Conservation (phyloP, 2,797 vertebrate genomes). For the Columba guinea region DNA sequence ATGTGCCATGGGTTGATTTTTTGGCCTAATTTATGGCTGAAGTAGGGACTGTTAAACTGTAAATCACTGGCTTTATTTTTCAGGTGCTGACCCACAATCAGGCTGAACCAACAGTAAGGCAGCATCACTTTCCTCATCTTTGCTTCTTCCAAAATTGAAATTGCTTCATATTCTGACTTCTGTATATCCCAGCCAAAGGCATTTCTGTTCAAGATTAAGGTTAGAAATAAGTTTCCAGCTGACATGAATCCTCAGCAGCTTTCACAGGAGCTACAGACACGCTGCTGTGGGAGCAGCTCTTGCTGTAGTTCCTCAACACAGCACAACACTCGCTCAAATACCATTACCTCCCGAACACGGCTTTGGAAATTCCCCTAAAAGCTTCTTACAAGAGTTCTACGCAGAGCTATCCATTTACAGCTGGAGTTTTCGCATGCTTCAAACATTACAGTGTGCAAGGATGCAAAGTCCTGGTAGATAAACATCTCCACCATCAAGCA, state of each 20-base stretch:
- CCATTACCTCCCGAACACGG: rapidly evolving
- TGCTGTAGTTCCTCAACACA: neutral
- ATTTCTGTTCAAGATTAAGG: neutral
- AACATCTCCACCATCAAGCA: rapidly evolving
- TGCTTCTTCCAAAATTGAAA: neutral
- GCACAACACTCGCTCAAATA: neutral
- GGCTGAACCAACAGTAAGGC: neutral
- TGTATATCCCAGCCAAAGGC: neutral
- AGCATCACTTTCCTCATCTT: neutral
- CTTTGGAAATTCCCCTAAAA: neutral
- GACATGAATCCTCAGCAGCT: neutral
- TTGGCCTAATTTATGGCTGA: neutral
- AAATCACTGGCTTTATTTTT: neutral
- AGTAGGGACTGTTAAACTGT: neutral
- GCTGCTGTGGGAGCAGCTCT: rapidly evolving
- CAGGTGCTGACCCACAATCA: neutral
- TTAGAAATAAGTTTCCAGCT: neutral
- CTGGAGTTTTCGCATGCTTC: neutral
- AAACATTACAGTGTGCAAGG: neutral
- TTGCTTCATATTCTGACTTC: neutral
- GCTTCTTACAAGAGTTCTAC: neutral
- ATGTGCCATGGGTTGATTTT: neutral
- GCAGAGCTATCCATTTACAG: neutral
- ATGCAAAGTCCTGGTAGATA: neutral
- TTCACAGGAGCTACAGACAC: neutral